These are phyloP conservation scores for Paramuricea clavata DNA, from an alignment of 92 coral and sea anemone species.

Conservation along the genomic window DNA sequence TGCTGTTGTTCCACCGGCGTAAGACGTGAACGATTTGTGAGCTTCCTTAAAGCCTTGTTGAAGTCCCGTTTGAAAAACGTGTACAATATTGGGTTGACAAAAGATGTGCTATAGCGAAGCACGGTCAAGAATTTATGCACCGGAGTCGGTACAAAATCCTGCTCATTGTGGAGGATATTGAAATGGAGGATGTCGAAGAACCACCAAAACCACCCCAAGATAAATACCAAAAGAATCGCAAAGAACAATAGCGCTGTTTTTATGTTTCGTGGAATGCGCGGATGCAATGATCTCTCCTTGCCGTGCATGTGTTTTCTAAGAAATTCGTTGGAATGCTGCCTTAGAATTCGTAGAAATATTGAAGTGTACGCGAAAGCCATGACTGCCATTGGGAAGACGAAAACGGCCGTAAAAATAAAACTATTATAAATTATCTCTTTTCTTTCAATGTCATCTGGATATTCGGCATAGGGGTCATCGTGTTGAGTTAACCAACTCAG, in stretches of 20 bases:
- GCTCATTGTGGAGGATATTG: not conserved
- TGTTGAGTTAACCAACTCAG: conserved; percentile 8
- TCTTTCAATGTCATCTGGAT: conserved; percentile 1
- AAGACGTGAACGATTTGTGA: conserved; percentile 11
- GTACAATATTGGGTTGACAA: conserved; percentile 36
- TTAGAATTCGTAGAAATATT: conserved; percentile 18
- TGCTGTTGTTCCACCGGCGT: not conserved
- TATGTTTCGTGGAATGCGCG: not conserved
- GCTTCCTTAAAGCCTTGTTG: conserved; percentile 27
- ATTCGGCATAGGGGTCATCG: not conserved
- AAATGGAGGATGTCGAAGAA: not conserved
- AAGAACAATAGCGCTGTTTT: conserved; percentile 30
- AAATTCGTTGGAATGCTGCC: conserved; percentile 1
- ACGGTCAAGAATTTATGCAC: not conserved
- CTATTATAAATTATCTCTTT: conserved; percentile 3
- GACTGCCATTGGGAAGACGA: conserved; percentile 21
- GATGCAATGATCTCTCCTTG: not conserved
- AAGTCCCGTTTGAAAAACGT: conserved; percentile 37
- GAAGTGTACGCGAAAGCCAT: conserved; percentile 31
- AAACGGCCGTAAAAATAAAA: not conserved
- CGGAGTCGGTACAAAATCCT: not conserved
- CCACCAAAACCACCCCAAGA: conserved; percentile 44
- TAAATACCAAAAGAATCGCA: conserved; percentile 7
- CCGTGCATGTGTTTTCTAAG: conserved; percentile 16
- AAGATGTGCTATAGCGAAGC: conserved; percentile 29